Percentiles rank a stretch among this genome's conserved stretches.
These are phyloP conservation scores for Osmoderma eremita DNA, from an alignment of 2,888 invertebrate genomes.

Conservation along the genomic window DNA sequence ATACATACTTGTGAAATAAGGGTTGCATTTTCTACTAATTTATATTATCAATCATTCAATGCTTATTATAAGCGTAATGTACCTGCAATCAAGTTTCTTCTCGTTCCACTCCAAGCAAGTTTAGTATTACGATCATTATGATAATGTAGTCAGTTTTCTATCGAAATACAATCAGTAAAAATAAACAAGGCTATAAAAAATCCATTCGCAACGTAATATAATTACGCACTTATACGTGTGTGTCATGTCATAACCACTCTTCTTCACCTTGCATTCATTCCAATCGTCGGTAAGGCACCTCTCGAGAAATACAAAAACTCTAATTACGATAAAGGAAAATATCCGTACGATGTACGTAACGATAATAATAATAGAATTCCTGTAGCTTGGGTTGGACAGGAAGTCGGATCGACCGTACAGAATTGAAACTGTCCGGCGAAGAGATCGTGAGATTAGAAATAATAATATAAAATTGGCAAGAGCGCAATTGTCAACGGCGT, in stretches of 20 bases:
- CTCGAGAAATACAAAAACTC: conserved; percentile 3
- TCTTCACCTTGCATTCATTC: conserved; percentile 5
- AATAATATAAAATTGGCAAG: background rate
- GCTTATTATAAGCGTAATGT: no score
- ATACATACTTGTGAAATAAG: no score
- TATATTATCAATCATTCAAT: no score
- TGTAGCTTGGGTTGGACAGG: background rate
- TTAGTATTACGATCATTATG: no score
- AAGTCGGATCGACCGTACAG: background rate
- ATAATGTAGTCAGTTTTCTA: no score
- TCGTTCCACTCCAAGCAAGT: no score
- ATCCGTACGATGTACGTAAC: background rate
- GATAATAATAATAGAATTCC: conserved; percentile 5
- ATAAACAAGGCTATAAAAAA: conserved; percentile 5
- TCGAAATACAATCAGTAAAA: no score
- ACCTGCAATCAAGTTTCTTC: no score
- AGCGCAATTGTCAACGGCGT: conserved; percentile 13
- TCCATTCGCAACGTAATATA: background rate
- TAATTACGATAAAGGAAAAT: background rate
- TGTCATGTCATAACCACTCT: background rate
- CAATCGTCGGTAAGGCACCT: background rate
- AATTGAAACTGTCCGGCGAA: background rate
- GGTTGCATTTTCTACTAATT: no score
- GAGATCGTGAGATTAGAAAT: conserved; percentile 5
- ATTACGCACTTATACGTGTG: background rate